Percentiles rank a stretch among this genome's conserved stretches.
phyloP scores from a whole-genome alignment of 2,888 invertebrate genomes.

The Danaus chrysippus region DNA sequence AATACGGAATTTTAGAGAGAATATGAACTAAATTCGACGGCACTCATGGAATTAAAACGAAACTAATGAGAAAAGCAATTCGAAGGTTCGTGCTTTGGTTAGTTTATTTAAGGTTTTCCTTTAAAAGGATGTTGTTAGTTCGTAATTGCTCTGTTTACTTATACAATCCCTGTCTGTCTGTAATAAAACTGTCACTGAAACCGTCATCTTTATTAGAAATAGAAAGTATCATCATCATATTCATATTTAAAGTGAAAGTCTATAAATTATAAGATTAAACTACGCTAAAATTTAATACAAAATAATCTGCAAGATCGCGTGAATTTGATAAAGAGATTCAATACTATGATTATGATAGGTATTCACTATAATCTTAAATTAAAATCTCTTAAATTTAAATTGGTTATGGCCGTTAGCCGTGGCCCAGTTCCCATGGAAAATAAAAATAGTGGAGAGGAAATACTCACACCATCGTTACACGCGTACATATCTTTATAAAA shows the following conservation, averaged over 20 bases:
- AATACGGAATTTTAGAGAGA: not conserved
- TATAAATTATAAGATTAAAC: no score
- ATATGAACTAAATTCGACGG: not conserved
- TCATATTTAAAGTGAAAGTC: no score
- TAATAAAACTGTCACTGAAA: not conserved
- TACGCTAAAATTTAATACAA: no score
- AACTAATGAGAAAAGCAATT: conserved; percentile 1
- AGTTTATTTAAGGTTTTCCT: conserved; percentile 2
- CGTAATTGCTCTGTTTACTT: conserved; percentile 40
- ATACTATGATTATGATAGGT: not conserved
- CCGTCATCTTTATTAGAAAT: no score
- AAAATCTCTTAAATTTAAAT: conserved; percentile 3
- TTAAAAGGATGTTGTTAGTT: conserved; percentile 27
- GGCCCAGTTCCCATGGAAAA: conserved; percentile 4
- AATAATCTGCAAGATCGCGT: no score
- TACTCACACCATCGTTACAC: not conserved
- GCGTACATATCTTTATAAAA: not conserved
- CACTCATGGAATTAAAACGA: conserved; percentile 1
- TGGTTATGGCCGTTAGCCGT: not conserved
- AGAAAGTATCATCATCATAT: no score
- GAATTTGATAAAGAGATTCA: no score
- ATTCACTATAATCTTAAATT: not conserved
- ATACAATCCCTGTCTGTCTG: not conserved
- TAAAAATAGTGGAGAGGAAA: conserved; percentile 1
- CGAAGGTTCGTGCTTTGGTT: not conserved